Conservation (phyloP, 2,797 vertebrate genomes). For the Xenopus petersii region DNA sequence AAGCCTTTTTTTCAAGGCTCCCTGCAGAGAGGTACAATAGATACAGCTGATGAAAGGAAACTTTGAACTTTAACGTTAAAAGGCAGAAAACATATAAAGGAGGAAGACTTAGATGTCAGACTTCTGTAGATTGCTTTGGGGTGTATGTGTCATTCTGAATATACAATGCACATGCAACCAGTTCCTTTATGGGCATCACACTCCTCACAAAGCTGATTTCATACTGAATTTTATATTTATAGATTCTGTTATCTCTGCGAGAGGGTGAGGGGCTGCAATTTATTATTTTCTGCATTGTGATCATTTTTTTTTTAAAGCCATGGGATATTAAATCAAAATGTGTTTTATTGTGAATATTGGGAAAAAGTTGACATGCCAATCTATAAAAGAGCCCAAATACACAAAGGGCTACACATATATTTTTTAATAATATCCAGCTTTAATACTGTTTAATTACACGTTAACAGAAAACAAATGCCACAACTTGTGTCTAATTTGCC, state of each 20-base stretch:
- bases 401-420: too few species aligned
- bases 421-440: too few species aligned
- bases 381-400: too few species aligned
- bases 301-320: background rate
- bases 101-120: constrained; percentile 7
- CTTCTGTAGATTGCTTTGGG: constrained; percentile 6
- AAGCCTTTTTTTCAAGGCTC: constrained; percentile 18
- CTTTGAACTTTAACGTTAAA: constrained; percentile 27
- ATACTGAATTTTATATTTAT: background rate
- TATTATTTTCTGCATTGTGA: background rate
- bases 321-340: background rate
- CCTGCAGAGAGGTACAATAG: constrained; percentile 31
- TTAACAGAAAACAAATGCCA: too few species aligned
- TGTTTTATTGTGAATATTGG: too few species aligned
- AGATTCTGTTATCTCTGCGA: background rate
- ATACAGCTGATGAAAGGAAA: constrained; percentile 34
- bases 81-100: constrained; percentile 15
- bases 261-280: background rate
- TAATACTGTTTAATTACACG: too few species aligned
- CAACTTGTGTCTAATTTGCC: too few species aligned
- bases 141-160: constrained; percentile 3
- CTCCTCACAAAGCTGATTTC: background rate
- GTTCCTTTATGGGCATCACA: background rate
- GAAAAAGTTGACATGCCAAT: too few species aligned
- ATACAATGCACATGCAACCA: background rate